Percentiles rank a stretch among this genome's conserved stretches.
These are phyloP conservation scores for Parthenolecanium corni DNA, from an alignment of 2,888 invertebrate genomes.

Conservation along the genomic window DNA sequence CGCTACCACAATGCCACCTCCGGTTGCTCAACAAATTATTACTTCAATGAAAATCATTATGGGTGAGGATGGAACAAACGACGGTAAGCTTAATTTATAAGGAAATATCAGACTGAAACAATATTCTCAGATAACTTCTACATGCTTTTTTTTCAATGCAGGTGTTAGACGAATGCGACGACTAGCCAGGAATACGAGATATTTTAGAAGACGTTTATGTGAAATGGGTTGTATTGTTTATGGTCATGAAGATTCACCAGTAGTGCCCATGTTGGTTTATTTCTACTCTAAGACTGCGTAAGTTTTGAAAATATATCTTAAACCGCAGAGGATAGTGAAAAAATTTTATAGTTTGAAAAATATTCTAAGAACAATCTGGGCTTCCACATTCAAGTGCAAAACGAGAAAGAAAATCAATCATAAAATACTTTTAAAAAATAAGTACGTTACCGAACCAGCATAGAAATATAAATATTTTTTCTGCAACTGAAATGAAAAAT, in stretches of 20 bases:
- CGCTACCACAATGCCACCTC: constrained; percentile 78
- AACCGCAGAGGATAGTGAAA: too few species aligned
- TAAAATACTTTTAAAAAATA: too few species aligned
- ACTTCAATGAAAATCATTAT: constrained; percentile 76
- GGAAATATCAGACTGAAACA: background rate
- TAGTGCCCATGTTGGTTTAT: constrained; percentile 90
- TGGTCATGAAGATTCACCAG: constrained; percentile 89
- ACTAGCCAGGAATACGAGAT: constrained; percentile 68
- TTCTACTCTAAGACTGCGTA: constrained; percentile 89
- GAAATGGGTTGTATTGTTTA: constrained; percentile 84
- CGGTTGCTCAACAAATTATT: constrained; percentile 81
- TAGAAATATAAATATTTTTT: too few species aligned
- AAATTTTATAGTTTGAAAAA: too few species aligned
- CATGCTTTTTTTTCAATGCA: constrained; percentile 34
- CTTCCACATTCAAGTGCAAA: too few species aligned
- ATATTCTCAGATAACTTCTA: background rate
- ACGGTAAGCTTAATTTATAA: constrained; percentile 41
- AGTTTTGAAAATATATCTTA: constrained; percentile 36
- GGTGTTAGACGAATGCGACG: constrained; percentile 50
- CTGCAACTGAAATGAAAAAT: too few species aligned
- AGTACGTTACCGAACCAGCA: too few species aligned
- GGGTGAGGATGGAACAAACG: constrained; percentile 65
- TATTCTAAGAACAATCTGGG: too few species aligned
- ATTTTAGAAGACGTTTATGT: constrained; percentile 64
- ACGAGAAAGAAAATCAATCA: too few species aligned